Evolutionary conservation across 1,140 invertebrate genomes (phyloP).

Genomic region (Parasteatoda tepidariorum): DNA sequence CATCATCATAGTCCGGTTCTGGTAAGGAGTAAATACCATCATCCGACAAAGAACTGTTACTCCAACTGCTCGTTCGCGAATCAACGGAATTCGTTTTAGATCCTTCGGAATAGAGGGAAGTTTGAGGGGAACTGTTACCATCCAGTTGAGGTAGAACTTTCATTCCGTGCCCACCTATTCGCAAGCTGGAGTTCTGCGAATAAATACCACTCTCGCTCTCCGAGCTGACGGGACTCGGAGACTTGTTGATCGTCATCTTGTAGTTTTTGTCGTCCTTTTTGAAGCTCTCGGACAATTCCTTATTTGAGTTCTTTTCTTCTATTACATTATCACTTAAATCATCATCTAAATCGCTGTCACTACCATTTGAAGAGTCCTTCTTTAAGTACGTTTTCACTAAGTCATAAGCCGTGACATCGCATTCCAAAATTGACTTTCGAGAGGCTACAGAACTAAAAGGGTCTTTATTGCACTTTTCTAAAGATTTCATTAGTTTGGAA

Average conservation of each 20-base stretch:
- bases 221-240: slow-evolving; percentile 44
- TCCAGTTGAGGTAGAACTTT: slow-evolving; percentile 10
- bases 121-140: slow-evolving; percentile 14
- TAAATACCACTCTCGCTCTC: slow-evolving; percentile 56
- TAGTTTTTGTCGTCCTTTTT: background rate
- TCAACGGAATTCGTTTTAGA: slow-evolving; percentile 53
- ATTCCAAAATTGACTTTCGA: slow-evolving; percentile 81
- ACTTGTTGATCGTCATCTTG: background rate
- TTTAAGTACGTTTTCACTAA: slow-evolving; percentile 71
- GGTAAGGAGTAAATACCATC: slow-evolving; percentile 51
- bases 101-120: slow-evolving; percentile 39
- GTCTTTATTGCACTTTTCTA: slow-evolving; percentile 46
- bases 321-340: slow-evolving; percentile 58
- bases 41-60: slow-evolving; percentile 31
- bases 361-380: background rate
- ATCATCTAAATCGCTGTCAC: slow-evolving; percentile 53
- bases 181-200: slow-evolving; percentile 37
- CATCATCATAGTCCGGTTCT: slow-evolving; percentile 62
- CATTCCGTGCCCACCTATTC: slow-evolving; percentile 49
- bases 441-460: slow-evolving; percentile 56
- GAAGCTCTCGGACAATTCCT: background rate
- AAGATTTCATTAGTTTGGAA: slow-evolving; percentile 14
- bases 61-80: slow-evolving; percentile 31
- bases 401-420: slow-evolving; percentile 87
- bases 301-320: background rate